Percentiles rank a stretch among this genome's conserved stretches.
phyloP scores from a whole-genome alignment of 2,113 vertebrate genomes.

The Datnioides undecimradiatus region DNA sequence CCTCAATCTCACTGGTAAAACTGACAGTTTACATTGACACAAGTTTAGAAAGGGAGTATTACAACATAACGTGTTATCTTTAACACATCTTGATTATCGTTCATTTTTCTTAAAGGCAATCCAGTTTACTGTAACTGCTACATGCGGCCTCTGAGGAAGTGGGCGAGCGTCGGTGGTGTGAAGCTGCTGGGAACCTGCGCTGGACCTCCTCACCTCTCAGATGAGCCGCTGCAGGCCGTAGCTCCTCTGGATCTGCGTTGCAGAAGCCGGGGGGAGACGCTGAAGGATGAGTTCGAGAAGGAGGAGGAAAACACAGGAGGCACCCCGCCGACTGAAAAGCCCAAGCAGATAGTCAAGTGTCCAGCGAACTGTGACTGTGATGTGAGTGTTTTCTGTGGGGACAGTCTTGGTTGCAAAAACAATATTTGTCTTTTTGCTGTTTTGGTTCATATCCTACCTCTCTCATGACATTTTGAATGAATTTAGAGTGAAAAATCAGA shows the following conservation, averaged over 20 bases:
- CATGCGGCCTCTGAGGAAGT: constrained; percentile 86
- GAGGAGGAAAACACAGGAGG: constrained; percentile 14
- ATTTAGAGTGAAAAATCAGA: too few species aligned
- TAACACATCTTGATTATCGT: not conserved
- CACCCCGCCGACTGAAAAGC: not conserved
- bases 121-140: constrained; percentile 91
- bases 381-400: constrained; percentile 56
- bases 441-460: too few species aligned
- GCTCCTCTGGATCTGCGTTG: constrained; percentile 83
- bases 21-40: not conserved
- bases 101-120: constrained; percentile 84
- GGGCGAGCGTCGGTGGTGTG: constrained; percentile 80
- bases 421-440: not conserved
- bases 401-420: not conserved
- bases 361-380: constrained; percentile 85
- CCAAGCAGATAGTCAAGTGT: constrained; percentile 71
- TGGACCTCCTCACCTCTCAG: constrained; percentile 84
- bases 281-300: constrained; percentile 66
- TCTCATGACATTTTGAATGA: too few species aligned
- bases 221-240: constrained; percentile 84
- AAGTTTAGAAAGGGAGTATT: not conserved
- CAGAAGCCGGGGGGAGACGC: not conserved
- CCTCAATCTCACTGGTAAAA: constrained; percentile 81
- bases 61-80: not conserved
- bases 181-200: constrained; percentile 84